A percentile compares a stretch with the other conserved stretches of the same genome.
phyloP scores from a whole-genome alignment of 2,888 invertebrate genomes.

The Tanypteryx hageni region DNA sequence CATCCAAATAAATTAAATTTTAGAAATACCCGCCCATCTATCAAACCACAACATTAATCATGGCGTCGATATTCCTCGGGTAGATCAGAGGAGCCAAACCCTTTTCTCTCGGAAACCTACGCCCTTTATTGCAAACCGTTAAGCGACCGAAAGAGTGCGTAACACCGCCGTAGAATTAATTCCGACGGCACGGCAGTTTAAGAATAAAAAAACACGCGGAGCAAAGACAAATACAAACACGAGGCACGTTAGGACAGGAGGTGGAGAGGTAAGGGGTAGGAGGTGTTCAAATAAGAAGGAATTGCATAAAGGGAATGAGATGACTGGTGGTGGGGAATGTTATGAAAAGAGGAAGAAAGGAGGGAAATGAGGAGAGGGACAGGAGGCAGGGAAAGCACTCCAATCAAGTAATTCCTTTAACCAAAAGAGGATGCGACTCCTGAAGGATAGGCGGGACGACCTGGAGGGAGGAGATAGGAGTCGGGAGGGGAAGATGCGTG shows the following conservation, averaged over 20 bases:
- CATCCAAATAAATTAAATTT: too few species aligned
- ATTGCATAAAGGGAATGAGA: constrained; percentile 14
- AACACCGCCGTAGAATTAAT: not conserved
- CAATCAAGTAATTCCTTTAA: constrained; percentile 62
- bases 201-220: not conserved
- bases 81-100: not conserved
- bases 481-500: too few species aligned
- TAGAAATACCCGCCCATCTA: too few species aligned
- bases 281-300: constrained; percentile 51
- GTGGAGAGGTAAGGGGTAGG: not conserved
- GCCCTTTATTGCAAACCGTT: not conserved
- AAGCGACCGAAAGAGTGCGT: not conserved
- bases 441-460: not conserved
- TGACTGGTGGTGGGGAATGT: not conserved
- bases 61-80: not conserved
- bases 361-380: not conserved
- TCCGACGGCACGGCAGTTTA: not conserved
- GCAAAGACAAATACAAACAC: not conserved
- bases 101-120: not conserved
- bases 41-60: not conserved
- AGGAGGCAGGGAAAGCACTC: constrained; percentile 47
- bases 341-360: not conserved
- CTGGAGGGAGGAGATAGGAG: not conserved
- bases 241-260: not conserved
- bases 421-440: constrained; percentile 50